These are phyloP conservation scores for Andrena marginata DNA, from an alignment of 2,888 invertebrate species.

Conservation along the genomic window DNA sequence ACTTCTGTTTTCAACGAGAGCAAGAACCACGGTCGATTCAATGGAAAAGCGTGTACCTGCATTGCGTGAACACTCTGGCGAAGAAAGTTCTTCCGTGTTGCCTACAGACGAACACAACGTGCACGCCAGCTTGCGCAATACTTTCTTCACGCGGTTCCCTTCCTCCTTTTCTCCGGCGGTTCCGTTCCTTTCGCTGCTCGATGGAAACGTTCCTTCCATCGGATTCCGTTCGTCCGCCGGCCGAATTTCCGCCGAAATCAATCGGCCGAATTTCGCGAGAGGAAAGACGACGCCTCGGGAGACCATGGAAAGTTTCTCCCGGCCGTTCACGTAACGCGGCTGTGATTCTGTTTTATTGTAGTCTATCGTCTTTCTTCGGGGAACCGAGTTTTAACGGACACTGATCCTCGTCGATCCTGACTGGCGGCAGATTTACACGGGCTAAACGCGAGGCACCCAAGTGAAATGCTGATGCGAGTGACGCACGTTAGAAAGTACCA, in stretches of 20 bases:
- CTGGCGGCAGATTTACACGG: no score
- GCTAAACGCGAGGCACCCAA: no score
- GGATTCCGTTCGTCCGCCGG: not conserved
- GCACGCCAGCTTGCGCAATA: slow-evolving; percentile 67
- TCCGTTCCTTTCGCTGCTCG: slow-evolving; percentile 1
- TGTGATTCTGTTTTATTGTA: not conserved
- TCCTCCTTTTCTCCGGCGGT: slow-evolving; percentile 2
- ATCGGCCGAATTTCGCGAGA: slow-evolving; percentile 19
- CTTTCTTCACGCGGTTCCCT: slow-evolving; percentile 20
- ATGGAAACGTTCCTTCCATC: not conserved
- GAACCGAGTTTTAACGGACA: no score
- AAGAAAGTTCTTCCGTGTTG: slow-evolving; percentile 81
- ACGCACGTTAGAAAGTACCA: no score
- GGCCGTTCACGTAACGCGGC: not conserved
- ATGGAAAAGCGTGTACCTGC: slow-evolving; percentile 48
- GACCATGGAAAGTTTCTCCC: not conserved
- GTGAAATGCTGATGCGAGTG: no score
- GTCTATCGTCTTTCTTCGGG: not conserved
- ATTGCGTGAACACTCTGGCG: slow-evolving; percentile 65
- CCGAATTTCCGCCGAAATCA: slow-evolving; percentile 2
- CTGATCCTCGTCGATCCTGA: no score
- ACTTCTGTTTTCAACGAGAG: not conserved
- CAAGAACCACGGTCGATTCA: not conserved
- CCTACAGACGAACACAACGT: slow-evolving; percentile 14
- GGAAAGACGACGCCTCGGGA: not conserved